Evolutionary conservation across 2,888 invertebrate species (phyloP), one percentile per base, ranked within the genome.

Genomic region (Teinopalpus imperialis): DNA sequence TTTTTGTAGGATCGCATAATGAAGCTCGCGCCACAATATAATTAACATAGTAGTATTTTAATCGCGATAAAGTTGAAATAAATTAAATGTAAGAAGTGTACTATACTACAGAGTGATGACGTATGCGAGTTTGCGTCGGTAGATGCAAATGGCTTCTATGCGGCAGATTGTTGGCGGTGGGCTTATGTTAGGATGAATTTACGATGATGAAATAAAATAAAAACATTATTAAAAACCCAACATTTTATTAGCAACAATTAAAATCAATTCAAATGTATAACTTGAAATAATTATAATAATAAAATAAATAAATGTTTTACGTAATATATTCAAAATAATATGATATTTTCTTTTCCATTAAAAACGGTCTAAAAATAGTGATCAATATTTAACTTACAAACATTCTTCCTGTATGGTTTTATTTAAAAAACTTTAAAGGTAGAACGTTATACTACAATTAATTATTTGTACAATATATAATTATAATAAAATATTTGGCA

Each of bases 231-330:
- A 9, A 32, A 14, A 46, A 23, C 10, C 23, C 46, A 41, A 47
- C 41, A 35, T 41, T 46, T 46, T 47, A 47, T 41, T 47, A 41
- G 23, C 41, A 41, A 47, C 41, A 47, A 35, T 41, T 7, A 41
- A 47, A 16, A 35, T 39, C 8, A 36, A 21, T 27, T 27, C 12
- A 39, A 23, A 18, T 35, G 23, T 40, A 40, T 31, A 43, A 43
- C 3, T 30, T 31, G 3, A 21, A 30, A 16, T 43, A 37, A 32
- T 26, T 39, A 41, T 14, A 35, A 29, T 21, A 27, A 24, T 45
- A 30, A 36, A 9, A 9, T 30, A 39, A 23, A 37, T 32, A 18
- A 23, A 39, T n/a, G n/a, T n/a, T n/a, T n/a, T n/a, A n/a, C n/a
- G n/a, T n/a, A 45, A 32, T 4, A 30, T 32, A 36, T 29, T 31